Base-by-base conservation (phyloP, 2,113 vertebrate genomes). In the Apeltes quadracus region DNA sequence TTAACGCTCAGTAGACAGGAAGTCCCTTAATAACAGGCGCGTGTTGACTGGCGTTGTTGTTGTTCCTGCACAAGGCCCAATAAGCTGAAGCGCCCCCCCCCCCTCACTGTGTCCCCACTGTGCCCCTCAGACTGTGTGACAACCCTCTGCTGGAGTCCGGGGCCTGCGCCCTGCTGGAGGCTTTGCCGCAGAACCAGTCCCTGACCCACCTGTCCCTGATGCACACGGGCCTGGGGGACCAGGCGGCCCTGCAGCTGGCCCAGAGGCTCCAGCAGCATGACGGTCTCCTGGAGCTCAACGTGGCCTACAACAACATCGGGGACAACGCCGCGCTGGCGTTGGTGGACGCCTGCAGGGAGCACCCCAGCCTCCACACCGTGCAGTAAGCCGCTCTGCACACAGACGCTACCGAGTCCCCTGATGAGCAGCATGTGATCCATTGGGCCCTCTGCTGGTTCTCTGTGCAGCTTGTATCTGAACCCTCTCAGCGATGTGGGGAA, bases 231-330 rank as follows among this genome's bases (percentile, higher is more conserved):
- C 85, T 99, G 56, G 95, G 94, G 1, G 95, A 98, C 64, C 11
- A 36, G 9, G 95, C 93, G 0, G 90, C 95, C 0, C 61, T 92
- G 23, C 70, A 94, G 64, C 88, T 99, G 74, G 94, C 96, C 12
- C 63, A 83, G 48, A 91, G 82, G 46, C 92, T 99, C 67, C 81
- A 88, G 12, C 18, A 78, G 9, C 96, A 96, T 79, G 63, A 46
- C 2, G 88, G 90, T 5, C 93, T 99, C 3, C 91, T 91, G 92
- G 96, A 98, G 82, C 92, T 99, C 68, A 97, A 98, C 1, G 94
- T 99, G 79, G 96, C 97, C 81, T 97, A 97, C 81, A 99, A 98
- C 54, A 94, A 94, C 5, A 95, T 98, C 1, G 94, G 95, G 0
- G 96, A 99, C 74, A 2, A 56, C 0, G 94, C 94, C 0, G 96